phyloP scores from a whole-genome alignment of 2,113 vertebrate species.

The Mustelus asterias region DNA sequence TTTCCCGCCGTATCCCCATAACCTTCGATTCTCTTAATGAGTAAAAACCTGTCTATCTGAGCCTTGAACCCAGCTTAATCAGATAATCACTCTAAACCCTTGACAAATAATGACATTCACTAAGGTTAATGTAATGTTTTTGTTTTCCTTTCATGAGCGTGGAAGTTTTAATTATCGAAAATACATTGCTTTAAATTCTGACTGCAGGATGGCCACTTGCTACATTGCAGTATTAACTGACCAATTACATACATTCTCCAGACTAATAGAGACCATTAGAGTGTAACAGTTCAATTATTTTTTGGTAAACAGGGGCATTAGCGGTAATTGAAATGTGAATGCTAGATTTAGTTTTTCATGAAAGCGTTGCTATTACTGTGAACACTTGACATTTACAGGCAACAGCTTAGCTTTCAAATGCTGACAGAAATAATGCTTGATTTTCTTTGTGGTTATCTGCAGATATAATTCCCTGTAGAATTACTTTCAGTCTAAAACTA shows the following conservation, averaged over 20 bases:
- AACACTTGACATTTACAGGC: background rate
- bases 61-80: background rate
- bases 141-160: background rate
- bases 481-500: background rate
- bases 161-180: background rate
- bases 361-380: background rate
- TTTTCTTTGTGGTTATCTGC: background rate
- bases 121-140: background rate
- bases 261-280: background rate
- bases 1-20: no score
- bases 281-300: background rate
- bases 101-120: background rate
- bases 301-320: background rate
- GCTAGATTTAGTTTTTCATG: background rate
- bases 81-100: background rate
- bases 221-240: background rate
- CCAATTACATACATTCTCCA: background rate
- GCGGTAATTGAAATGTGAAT: constrained; percentile 6
- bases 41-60: no score
- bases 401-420: background rate
- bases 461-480: background rate
- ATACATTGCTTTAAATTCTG: background rate
- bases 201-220: no score
- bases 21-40: no score
- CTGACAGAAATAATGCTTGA: background rate